Percentiles rank a stretch among this genome's conserved stretches.
Conservation (phyloP, 2,888 invertebrate genomes). For the Autographa pulchrina region DNA sequence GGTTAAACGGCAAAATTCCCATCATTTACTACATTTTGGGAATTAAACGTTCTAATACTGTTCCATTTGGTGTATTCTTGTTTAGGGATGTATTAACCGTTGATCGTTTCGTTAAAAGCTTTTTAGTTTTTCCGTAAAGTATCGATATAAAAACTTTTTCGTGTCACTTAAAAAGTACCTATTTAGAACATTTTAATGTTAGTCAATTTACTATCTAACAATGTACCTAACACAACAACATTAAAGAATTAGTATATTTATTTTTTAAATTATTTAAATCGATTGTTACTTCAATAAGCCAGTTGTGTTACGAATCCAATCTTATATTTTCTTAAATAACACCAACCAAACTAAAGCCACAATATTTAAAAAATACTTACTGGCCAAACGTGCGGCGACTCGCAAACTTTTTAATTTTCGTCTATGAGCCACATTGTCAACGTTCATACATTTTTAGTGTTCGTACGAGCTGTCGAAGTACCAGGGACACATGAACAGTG, state of each 20-base stretch:
- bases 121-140: constrained; percentile 14
- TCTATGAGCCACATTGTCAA: constrained; percentile 46
- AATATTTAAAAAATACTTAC: constrained; percentile 42
- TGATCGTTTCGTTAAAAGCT: constrained; percentile 51
- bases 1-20: constrained; percentile 76
- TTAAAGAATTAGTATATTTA: too few relatives aligned
- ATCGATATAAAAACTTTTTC: neutral
- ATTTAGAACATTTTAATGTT: neutral
- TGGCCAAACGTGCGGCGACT: constrained; percentile 54
- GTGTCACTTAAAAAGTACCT: neutral
- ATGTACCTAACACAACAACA: neutral
- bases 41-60: constrained; percentile 70
- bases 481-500: constrained; percentile 61
- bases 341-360: constrained; percentile 30
- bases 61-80: constrained; percentile 59
- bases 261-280: too few relatives aligned
- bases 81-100: constrained; percentile 59
- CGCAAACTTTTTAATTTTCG: constrained; percentile 58
- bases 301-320: neutral
- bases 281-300: too few relatives aligned
- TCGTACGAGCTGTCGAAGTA: constrained; percentile 23
- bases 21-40: constrained; percentile 74
- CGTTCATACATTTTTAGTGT: constrained; percentile 42
- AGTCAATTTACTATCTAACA: constrained; percentile 12
- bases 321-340: neutral